Base-by-base conservation (phyloP, 1,140 invertebrate genomes). In the Prorops nasuta region DNA sequence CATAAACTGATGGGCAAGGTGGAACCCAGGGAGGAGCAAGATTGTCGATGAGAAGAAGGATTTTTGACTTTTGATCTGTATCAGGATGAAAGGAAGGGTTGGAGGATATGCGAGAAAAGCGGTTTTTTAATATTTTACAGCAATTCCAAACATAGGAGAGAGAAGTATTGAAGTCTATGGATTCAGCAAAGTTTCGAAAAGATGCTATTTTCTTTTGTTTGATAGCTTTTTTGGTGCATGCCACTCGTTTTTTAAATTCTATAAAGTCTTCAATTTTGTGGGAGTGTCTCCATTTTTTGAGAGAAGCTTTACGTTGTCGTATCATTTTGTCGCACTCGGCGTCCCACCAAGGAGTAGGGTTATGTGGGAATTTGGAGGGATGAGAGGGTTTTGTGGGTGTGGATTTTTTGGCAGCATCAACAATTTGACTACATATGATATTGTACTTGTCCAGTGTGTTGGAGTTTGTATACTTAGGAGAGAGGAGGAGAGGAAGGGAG, bases 101-200 rank as follows among this genome's bases (percentile, higher is more conserved):
- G 28, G 7, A 7, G 7, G n/a, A 31, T 7, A 31, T 31, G 7
- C n/a, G n/a, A 8, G 28, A n/a, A n/a, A n/a, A n/a, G n/a, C n/a
- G 38, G 19, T 51, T 51, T 31, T 51, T 56, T 8, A 56, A 44
- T n/a, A 51, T 35, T 44, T 51, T 56, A 14, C 40, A 56, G 12
- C 38, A 51, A 17, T 56, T 51, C 44, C 41, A 56, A 20, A 56
- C 21, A n/a, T 51, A 44, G 2, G 6, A 18, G n/a, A 15, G 12
- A 24, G 47, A 24, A 9, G 18, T 20, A n/a, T 22, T 2, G 7
- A 44, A 3, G 10, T 28, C 24, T 28, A 28, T 28, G 19, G 16
- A 34, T 18, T 45, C 38, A 6, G 40, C 32, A 22, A 55, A 50
- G 6, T 45, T 42, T 19, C 18, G 35, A 28, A 54, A 46, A 8